A percentile compares a stretch with the other conserved stretches of the same genome.
Evolutionary conservation across 2,888 invertebrate genomes (phyloP).

Genomic region (Malthinus seriepunctatus): DNA sequence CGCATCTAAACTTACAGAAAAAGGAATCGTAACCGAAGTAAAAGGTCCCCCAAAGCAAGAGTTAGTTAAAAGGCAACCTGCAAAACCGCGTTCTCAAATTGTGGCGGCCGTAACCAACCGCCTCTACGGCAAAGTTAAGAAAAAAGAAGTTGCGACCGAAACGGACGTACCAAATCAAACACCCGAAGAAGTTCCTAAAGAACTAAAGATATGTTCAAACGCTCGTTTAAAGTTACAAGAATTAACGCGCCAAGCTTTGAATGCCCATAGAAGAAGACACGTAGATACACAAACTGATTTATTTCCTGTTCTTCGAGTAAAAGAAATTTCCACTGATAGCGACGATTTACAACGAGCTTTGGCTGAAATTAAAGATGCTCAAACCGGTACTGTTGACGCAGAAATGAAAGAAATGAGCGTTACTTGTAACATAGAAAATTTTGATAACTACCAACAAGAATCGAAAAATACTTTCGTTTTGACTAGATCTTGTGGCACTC

Average conservation of each 20-base stretch:
- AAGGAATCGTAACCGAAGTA: slow-evolving; percentile 37
- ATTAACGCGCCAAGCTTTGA: slow-evolving; percentile 62
- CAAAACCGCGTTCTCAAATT: slow-evolving; percentile 65
- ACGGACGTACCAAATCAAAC: slow-evolving; percentile 42
- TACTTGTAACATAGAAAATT: slow-evolving; percentile 47
- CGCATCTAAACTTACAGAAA: slow-evolving; percentile 32
- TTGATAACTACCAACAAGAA: slow-evolving; percentile 6
- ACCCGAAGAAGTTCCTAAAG: slow-evolving; percentile 42
- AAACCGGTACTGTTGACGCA: slow-evolving; percentile 50
- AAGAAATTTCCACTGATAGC: slow-evolving; percentile 61
- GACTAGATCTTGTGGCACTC: slow-evolving; percentile 31
- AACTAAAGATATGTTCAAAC: slow-evolving; percentile 62
- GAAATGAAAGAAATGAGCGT: slow-evolving; percentile 57
- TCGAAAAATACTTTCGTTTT: slow-evolving; percentile 17
- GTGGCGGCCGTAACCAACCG: slow-evolving; percentile 73
- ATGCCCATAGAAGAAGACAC: slow-evolving; percentile 58
- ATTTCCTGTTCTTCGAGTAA: slow-evolving; percentile 58
- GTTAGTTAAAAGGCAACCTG: slow-evolving; percentile 39
- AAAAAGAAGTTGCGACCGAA: slow-evolving; percentile 54
- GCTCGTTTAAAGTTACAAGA: slow-evolving; percentile 63
- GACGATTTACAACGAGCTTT: slow-evolving; percentile 58
- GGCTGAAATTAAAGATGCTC: slow-evolving; percentile 48
- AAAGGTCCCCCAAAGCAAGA: slow-evolving; percentile 37
- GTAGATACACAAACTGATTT: slow-evolving; percentile 62
- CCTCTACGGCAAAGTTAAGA: slow-evolving; percentile 65